Percentiles rank a stretch among this genome's conserved stretches.
Evolutionary conservation across 2,888 invertebrate species (phyloP).

Genomic region (Dastarcus helophoroides): DNA sequence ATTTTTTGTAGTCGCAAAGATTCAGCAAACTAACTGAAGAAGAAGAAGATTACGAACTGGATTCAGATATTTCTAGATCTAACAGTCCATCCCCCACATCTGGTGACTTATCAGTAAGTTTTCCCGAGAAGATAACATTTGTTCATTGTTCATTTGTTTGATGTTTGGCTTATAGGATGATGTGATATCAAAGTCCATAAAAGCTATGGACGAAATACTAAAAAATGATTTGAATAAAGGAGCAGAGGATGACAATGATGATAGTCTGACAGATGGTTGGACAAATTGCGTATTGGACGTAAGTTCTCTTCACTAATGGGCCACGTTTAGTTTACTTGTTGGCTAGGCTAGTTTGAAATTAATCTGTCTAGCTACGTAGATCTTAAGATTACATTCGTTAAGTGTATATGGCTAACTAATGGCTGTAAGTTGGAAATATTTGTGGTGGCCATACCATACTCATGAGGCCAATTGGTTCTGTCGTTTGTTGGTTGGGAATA

Average conservation of each 20-base stretch:
- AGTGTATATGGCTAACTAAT: no score
- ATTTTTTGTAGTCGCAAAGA: slow-evolving; percentile 24
- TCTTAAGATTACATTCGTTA: no score
- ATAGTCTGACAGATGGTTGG: slow-evolving; percentile 20
- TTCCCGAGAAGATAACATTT: background rate
- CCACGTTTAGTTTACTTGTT: no score
- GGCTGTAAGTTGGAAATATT: no score
- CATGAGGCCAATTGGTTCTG: no score
- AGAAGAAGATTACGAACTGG: slow-evolving; percentile 25
- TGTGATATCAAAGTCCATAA: slow-evolving; percentile 4
- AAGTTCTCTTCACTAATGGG: slow-evolving; percentile 6
- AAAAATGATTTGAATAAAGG: slow-evolving; percentile 12
- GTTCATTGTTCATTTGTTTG: background rate
- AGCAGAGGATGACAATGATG: slow-evolving; percentile 19
- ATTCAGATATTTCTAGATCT: slow-evolving; percentile 25
- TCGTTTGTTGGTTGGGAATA: no score
- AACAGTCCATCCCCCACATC: slow-evolving; percentile 24
- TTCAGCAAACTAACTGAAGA: slow-evolving; percentile 29
- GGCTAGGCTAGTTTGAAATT: background rate
- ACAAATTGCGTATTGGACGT: slow-evolving; percentile 17
- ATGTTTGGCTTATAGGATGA: no score
- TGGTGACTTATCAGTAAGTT: no score
- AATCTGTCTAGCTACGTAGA: background rate
- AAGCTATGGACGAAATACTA: slow-evolving; percentile 16
- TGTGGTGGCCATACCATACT: no score